Conservation (phyloP, 2,797 vertebrate genomes). For the Apogon talboti region DNA sequence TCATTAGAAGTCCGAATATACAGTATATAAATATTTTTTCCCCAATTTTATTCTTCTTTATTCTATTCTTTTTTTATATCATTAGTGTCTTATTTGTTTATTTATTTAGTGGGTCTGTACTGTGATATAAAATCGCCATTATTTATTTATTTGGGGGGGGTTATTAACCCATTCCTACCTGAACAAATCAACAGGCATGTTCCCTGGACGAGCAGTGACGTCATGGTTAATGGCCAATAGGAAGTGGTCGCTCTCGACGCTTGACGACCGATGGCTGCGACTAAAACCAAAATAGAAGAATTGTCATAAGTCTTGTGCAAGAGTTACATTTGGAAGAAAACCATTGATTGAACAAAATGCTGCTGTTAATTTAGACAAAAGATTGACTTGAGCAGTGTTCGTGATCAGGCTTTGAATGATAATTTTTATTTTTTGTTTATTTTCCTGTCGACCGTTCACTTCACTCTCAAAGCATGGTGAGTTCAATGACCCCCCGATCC, state of each 20-base stretch:
- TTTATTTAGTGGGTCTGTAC: too few species aligned
- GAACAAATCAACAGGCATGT: too few species aligned
- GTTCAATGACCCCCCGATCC: constrained; percentile 35
- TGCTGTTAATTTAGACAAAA: rapidly evolving
- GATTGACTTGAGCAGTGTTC: background rate
- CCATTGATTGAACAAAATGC: rapidly evolving
- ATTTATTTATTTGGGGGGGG: too few species aligned
- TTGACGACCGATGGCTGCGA: background rate
- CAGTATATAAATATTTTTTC: too few species aligned
- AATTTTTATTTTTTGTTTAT: background rate
- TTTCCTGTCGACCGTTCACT: constrained; percentile 18
- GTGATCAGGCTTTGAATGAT: background rate
- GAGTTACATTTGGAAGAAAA: background rate
- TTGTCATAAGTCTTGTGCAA: background rate
- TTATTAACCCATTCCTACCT: background rate
- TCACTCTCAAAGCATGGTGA: constrained; percentile 67
- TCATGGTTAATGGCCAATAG: constrained; percentile 56
- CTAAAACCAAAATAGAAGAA: constrained; percentile 17
- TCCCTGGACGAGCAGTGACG: constrained; percentile 33
- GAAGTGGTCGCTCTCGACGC: constrained; percentile 14
- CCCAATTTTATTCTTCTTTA: too few species aligned
- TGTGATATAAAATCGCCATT: too few species aligned
- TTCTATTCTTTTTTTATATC: too few species aligned
- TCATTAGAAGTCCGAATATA: too few species aligned
- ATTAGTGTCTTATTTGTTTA: too few species aligned